These are phyloP conservation scores for Psittacara wagleri DNA, from an alignment of 2,113 vertebrate genomes.

Conservation along the genomic window DNA sequence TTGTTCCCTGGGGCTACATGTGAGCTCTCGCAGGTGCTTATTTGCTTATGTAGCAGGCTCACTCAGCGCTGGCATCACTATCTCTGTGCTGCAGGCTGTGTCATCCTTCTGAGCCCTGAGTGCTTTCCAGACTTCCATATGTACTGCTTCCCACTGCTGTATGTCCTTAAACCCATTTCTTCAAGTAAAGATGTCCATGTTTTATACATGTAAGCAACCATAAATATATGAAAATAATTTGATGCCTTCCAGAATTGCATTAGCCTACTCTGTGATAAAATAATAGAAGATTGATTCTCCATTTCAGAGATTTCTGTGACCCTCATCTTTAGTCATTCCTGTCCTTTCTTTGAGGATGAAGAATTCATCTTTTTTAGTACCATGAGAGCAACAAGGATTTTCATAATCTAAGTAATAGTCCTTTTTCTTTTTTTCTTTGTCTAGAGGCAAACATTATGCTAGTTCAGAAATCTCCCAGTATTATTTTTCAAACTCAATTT, in stretches of 20 bases:
- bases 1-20: background rate
- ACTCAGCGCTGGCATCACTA: fast-evolving
- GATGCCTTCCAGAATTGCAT: background rate
- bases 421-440: background rate
- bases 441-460: background rate
- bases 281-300: background rate
- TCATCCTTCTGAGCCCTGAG: background rate
- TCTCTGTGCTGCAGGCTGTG: background rate
- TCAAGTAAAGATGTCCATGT: background rate
- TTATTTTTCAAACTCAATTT: background rate
- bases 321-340: background rate
- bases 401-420: background rate
- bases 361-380: background rate
- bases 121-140: background rate
- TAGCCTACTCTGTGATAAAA: background rate
- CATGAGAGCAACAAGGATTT: background rate
- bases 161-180: background rate
- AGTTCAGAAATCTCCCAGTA: background rate
- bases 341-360: background rate
- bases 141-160: background rate
- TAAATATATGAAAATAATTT: background rate
- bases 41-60: background rate
- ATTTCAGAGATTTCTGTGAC: background rate
- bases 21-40: background rate
- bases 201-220: background rate